Evolutionary conservation across 2,113 vertebrate species (phyloP).

Genomic region (Plestiodon gilberti): DNA sequence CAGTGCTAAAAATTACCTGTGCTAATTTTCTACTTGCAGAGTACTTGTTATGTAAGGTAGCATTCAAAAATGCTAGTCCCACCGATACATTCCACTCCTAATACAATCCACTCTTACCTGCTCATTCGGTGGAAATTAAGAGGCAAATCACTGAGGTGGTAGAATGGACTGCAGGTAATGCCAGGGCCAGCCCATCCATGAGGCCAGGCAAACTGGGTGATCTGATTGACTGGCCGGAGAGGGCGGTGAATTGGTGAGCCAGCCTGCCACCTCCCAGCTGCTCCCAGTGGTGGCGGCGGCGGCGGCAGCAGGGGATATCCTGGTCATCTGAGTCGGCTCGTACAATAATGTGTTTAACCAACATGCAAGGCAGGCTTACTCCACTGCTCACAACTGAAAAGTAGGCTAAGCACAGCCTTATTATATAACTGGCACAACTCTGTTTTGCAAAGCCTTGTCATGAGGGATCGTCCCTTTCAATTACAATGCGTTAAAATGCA

Average conservation of each 20-base stretch:
- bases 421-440: background rate
- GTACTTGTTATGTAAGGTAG: too few species aligned
- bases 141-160: background rate
- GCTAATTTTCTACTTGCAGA: background rate
- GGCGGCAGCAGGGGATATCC: background rate
- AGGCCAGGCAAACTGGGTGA: too few species aligned
- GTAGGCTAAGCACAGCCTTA: background rate
- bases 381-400: background rate
- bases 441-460: slow-evolving; percentile 12
- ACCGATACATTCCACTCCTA: too few species aligned
- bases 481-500: slow-evolving; percentile 18
- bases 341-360: background rate
- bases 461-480: slow-evolving; percentile 8
- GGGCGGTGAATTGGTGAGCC: too few species aligned
- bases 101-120: background rate
- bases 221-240: too few species aligned
- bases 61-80: too few species aligned
- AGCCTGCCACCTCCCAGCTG: too few species aligned
- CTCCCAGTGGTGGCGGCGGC: background rate
- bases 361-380: background rate
- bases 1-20: background rate
- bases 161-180: background rate
- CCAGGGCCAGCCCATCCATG: too few species aligned
- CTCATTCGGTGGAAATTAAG: background rate
- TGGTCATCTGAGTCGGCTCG: background rate